Evolutionary conservation across 1,140 invertebrate species (phyloP).

Genomic region (Drosophila ananassae): DNA sequence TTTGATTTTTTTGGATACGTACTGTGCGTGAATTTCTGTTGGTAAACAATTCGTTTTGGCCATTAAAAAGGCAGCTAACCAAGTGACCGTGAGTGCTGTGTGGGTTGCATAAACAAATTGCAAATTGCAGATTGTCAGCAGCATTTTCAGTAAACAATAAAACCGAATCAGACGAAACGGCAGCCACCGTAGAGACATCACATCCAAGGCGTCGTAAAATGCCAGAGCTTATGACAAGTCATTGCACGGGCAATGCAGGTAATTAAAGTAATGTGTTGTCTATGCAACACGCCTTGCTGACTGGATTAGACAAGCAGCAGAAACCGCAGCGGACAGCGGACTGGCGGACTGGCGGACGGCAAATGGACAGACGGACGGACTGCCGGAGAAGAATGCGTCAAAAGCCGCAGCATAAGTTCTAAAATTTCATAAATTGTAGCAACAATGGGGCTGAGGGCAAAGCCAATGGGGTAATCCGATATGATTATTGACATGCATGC

Average conservation of each 20-base stretch:
- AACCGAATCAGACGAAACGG: conserved; percentile 26
- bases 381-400: conserved; percentile 71
- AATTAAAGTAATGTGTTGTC: conserved; percentile 49
- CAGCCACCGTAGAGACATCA: background rate
- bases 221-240: conserved; percentile 52
- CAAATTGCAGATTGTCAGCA: background rate
- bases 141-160: background rate
- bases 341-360: conserved; percentile 16
- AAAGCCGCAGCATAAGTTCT: conserved; percentile 81
- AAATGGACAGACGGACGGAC: conserved; percentile 1
- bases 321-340: conserved; percentile 42
- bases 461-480: conserved; percentile 79
- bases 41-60: conserved; percentile 74
- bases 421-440: conserved; percentile 83
- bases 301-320: conserved; percentile 38
- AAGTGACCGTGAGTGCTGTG: conserved; percentile 12
- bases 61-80: conserved; percentile 57
- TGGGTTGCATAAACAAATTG: conserved; percentile 44
- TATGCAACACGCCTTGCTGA: conserved; percentile 24
- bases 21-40: conserved; percentile 68
- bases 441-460: conserved; percentile 73
- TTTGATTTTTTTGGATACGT: conserved; percentile 11
- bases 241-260: conserved; percentile 25
- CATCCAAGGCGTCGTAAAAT: conserved; percentile 34
- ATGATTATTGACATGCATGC: conserved; percentile 83